phyloP scores from a whole-genome alignment of 2,888 invertebrate species.

The Cecidostiba fungosa region DNA sequence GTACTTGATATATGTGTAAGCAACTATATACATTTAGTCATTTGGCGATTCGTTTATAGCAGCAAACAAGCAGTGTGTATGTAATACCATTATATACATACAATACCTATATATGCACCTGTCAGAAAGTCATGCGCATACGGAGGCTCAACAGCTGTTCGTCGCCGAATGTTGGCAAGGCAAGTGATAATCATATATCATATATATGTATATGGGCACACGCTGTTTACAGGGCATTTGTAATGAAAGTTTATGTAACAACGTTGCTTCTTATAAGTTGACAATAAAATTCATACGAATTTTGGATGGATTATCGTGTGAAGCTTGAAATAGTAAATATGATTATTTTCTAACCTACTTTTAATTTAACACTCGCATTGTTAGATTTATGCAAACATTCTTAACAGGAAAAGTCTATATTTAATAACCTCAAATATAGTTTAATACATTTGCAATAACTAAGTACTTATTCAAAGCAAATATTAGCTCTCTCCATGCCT shows the following conservation, averaged over 20 bases:
- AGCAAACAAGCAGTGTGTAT: too few relatives aligned
- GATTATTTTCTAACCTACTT: conserved; percentile 10
- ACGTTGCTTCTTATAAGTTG: not conserved
- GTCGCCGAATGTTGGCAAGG: not conserved
- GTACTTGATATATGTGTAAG: too few relatives aligned
- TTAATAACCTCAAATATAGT: not conserved
- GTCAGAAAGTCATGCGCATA: not conserved
- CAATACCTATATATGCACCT: too few relatives aligned
- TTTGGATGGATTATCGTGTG: not conserved
- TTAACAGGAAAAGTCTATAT: not conserved
- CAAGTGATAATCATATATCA: too few relatives aligned
- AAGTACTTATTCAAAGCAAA: too few relatives aligned
- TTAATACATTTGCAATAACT: not conserved
- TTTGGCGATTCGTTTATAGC: too few relatives aligned
- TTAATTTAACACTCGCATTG: not conserved
- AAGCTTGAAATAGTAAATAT: not conserved
- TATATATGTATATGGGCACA: not conserved
- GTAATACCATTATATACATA: too few relatives aligned
- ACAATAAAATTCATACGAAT: not conserved
- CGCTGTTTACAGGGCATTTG: not conserved
- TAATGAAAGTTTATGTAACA: conserved; percentile 6
- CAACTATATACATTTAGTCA: too few relatives aligned
- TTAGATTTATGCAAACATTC: not conserved
- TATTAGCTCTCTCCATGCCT: too few relatives aligned
- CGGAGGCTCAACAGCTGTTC: conserved; percentile 20